Base-by-base conservation (phyloP, 2,888 invertebrate species). In the Nomada flava region DNA sequence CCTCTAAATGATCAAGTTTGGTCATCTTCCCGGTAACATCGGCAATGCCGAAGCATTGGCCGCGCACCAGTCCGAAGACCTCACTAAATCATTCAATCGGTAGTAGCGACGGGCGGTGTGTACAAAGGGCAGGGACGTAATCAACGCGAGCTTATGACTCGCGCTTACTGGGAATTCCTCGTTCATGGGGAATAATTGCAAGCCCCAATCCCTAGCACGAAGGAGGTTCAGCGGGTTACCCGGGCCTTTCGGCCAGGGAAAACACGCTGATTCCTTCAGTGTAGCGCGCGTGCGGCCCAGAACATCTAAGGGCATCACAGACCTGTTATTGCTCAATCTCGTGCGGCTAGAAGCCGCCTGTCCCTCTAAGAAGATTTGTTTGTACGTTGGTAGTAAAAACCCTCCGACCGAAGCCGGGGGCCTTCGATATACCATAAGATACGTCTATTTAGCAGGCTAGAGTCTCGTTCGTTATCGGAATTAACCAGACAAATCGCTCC, bases 401-500 rank as follows among this genome's bases (percentile, higher is more conserved):
- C 20, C 20, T 20, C 20, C 20, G 20, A 20, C 20, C 20, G 20
- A 20, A 20, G 20, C 20, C 20, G 20, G 20, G 20, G 20, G 20
- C 20, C 20, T 20, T 20, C 20, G 20, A 20, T 0, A 23, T 23
- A 83, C 63, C 82, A 76, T 77, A 57, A 52, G 5, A 50, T 47
- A 65, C 65, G 50, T 65, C 77, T 79, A 82, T 71, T 79, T 82
- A 82, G 62, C 71, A 82, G 63, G 95, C 95, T 95, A 95, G 94
- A 95, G 95, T 95, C 95, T 95, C 95, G 95, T 95, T 96, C 95
- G 95, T 96, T 96, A 96, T 95, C 95, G 95, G 95, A 96, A 96
- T 96, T 95, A 96, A 96, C 95, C 96, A 73, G 76, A 76, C 76
- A 95, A 95, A 95, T 95, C 95, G 93, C 95, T 95, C 95, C 95